A percentile compares a stretch with the other conserved stretches of the same genome.
Conservation (phyloP, 2,797 vertebrate species). For the Varecia variegata region DNA sequence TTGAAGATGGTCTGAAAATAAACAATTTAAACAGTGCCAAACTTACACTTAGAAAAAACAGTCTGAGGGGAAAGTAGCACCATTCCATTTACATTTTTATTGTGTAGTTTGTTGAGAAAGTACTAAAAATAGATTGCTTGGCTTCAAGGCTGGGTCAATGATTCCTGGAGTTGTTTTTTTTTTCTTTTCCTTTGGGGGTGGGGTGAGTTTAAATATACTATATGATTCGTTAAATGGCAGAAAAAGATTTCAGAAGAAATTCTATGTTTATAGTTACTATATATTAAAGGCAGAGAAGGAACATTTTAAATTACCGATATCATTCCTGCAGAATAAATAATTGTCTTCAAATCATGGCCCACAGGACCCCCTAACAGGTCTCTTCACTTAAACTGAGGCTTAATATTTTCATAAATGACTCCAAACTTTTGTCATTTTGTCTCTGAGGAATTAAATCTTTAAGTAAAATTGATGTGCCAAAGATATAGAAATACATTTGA, state of each 20-base stretch:
- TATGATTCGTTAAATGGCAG: slow-evolving; percentile 70
- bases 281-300: slow-evolving; percentile 72
- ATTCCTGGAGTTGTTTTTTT: slow-evolving; percentile 74
- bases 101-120: slow-evolving; percentile 78
- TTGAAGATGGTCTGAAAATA: slow-evolving; percentile 34
- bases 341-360: slow-evolving; percentile 69
- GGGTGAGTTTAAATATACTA: slow-evolving; percentile 62
- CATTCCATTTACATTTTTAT: slow-evolving; percentile 82
- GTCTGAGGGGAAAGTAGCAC: slow-evolving; percentile 74
- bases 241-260: slow-evolving; percentile 79
- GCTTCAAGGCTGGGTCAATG: slow-evolving; percentile 76
- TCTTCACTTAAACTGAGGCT: slow-evolving; percentile 74
- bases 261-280: slow-evolving; percentile 74
- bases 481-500: slow-evolving; percentile 42
- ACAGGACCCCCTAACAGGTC: slow-evolving; percentile 67
- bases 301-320: slow-evolving; percentile 71
- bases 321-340: slow-evolving; percentile 77
- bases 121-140: slow-evolving; percentile 81
- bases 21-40: slow-evolving; percentile 71
- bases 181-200: slow-evolving; percentile 44
- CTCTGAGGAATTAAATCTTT: slow-evolving; percentile 50
- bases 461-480: slow-evolving; percentile 60
- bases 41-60: slow-evolving; percentile 72
- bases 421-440: slow-evolving; percentile 58
- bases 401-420: slow-evolving; percentile 78